Conservation (phyloP, 2,888 invertebrate genomes). For the Pyralis farinalis region DNA sequence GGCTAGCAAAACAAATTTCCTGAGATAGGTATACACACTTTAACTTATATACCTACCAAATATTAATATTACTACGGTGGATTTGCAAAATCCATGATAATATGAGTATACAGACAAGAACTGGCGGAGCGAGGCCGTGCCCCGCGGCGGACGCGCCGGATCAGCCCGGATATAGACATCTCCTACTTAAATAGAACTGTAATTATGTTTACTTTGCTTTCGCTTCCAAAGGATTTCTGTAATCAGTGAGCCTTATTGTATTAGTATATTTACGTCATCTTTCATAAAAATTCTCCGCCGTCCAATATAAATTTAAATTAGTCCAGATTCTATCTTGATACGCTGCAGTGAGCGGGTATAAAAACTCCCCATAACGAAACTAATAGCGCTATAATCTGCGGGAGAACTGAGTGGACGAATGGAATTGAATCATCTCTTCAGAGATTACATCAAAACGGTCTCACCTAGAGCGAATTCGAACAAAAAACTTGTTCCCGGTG, state of each 20-base stretch:
- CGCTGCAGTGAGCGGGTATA: constrained; percentile 22
- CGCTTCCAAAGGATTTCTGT: constrained; percentile 14
- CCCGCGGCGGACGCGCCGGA: constrained; percentile 25
- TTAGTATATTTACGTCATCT: constrained; percentile 16
- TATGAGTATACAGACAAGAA: constrained; percentile 15
- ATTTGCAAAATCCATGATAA: constrained; percentile 7
- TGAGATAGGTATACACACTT: too few species aligned
- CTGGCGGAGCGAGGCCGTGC: constrained; percentile 25
- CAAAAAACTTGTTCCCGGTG: constrained; percentile 65
- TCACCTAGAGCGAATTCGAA: constrained; percentile 67
- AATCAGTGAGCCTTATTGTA: constrained; percentile 26
- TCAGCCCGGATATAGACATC: constrained; percentile 24
- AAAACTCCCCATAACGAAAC: constrained; percentile 28
- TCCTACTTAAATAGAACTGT: constrained; percentile 28
- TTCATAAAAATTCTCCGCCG: constrained; percentile 17
- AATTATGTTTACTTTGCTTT: constrained; percentile 37
- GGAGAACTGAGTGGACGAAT: constrained; percentile 34
- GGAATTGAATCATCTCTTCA: constrained; percentile 66
- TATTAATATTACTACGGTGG: neutral
- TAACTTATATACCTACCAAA: too few species aligned
- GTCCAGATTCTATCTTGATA: neutral
- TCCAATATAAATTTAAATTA: constrained; percentile 28
- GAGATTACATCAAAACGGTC: constrained; percentile 73
- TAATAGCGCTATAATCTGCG: constrained; percentile 40
- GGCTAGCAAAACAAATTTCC: too few species aligned